Base-by-base conservation (phyloP, 2,888 invertebrate genomes). In the Dryobota labecula region DNA sequence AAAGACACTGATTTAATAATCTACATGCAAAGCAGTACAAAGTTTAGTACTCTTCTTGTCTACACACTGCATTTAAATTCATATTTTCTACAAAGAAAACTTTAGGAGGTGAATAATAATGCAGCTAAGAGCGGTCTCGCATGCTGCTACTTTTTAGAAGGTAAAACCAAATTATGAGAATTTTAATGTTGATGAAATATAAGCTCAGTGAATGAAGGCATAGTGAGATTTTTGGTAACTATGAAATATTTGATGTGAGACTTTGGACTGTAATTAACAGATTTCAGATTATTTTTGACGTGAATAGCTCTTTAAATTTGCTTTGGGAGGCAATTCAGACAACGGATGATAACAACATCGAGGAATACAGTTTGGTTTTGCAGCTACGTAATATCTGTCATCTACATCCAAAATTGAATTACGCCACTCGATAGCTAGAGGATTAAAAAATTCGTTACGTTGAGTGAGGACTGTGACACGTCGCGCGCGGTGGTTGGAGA, bases 1-100 rank as follows among this genome's bases (percentile, higher is more conserved):
- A 43, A 54, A 79, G 54, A 68, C 49, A 60, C 43, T 51, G 51
- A 68, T 68, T 68, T 51, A 81, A 76, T 70, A 18, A 61, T 69
- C 30, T 65, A 62, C 2, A 58, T 65, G 45, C 64, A 69, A 61
- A 80, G 13, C 47, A 27, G 33, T 47, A 76, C 70, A 70, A 65
- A 70, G 36, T 30, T 69, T 53, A 53, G 9, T 56, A n/a, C 58
- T 53, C 41, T 61, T 64, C 77, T 53, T 57, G 58, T 63, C 41
- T 76, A 70, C 61, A 57, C 65, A 66, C 36, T 73, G 56, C 72
- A 82, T 78, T 80, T 76, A 76, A 62, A 78, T 79, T 82, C 51
- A 69, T 66, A 70, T 68, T 78, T 69, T 47, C 13, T 51, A 69
- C 70, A 79, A 63, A 79, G 58, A 66, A 63, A 56, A 69, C 65